phyloP scores from a whole-genome alignment of 2,888 invertebrate species.

The Scaptomyza caliginosa region DNA sequence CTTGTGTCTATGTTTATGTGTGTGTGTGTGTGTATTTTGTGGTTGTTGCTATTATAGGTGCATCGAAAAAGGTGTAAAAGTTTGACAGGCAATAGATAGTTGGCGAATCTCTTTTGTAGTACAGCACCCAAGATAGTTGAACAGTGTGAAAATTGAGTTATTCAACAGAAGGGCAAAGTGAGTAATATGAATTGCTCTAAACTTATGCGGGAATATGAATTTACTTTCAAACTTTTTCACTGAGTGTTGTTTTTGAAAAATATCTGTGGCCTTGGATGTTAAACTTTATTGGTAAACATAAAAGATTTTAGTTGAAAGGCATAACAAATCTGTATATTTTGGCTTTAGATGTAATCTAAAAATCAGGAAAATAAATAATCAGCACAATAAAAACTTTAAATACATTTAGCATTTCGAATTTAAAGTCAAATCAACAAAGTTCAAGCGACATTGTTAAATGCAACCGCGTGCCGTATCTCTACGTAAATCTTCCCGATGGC shows the following conservation, averaged over 20 bases:
- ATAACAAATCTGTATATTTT: no score
- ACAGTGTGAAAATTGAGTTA: constrained; percentile 2
- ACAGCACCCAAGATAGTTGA: not conserved
- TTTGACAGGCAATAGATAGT: constrained; percentile 60
- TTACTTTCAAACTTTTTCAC: not conserved
- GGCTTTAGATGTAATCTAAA: not conserved
- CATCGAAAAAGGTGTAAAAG: constrained; percentile 36
- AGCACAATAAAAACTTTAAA: constrained; percentile 13
- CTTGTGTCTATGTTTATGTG: not conserved
- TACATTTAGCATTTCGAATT: constrained; percentile 15
- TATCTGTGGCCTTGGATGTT: not conserved
- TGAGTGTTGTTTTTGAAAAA: not conserved
- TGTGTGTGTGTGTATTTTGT: constrained; percentile 11
- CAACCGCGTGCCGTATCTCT: constrained; percentile 61
- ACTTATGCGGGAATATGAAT: not conserved
- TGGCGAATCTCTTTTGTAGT: constrained; percentile 18
- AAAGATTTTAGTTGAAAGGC: no score
- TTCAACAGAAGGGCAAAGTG: constrained; percentile 3
- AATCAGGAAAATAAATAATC: constrained; percentile 3
- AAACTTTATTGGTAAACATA: not conserved
- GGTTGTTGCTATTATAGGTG: constrained; percentile 9
- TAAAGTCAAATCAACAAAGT: constrained; percentile 41
- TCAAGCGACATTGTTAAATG: constrained; percentile 40
- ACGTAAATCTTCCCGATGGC: constrained; percentile 7
- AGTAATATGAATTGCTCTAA: constrained; percentile 23